Base-by-base conservation (phyloP, 2,888 invertebrate species). In the Epinotia demarniana region DNA sequence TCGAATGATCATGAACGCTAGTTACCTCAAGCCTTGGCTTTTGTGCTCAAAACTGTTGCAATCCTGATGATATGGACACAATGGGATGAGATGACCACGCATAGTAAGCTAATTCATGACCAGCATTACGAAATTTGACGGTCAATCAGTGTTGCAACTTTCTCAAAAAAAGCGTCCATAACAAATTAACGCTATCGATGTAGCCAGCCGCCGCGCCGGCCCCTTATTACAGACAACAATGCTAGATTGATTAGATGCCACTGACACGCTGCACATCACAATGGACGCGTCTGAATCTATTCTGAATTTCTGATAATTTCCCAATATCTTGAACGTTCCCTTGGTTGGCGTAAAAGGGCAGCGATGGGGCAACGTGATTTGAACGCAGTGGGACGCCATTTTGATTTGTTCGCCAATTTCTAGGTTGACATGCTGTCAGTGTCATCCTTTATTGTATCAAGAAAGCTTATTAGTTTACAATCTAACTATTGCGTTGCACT, bases 61-160 rank as follows among this genome's bases (percentile, higher is more conserved):
- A 75, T 62, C 27, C 11, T 53, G 33, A 58, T 57, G 23, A 33
- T 55, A 39, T 6, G 58, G 18, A 27, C 49, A 71, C 70, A 75
- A 72, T 67, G 19, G 33, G 74, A 75, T 66, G 66, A 75, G 74
- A 75, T 66, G 66, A 75, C 55, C 43, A 66, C 43, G 70, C 43
- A 60, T 53, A 53, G 69, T 27, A 39, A 66, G 60, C 66, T 57
- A 75, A 75, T 75, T 63, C 70, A 66, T 53, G 67, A 72, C 71
- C 27, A 60, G 13, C 16, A 69, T 75, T 75, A 55, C 72, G 43
- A 71, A 71, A 75, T 62, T 75, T 75, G 71, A 75, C 43, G 71
- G 75, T 72, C 60, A 71, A 58, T 39, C 60, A 55, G 55, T 75
- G 71, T 75, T 66, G 75, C 57, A 75, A 75, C 75, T 75, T 75